Evolutionary conservation across 1,140 invertebrate genomes (phyloP), one percentile per base, ranked within the genome.

Genomic region (Bombus affinis): DNA sequence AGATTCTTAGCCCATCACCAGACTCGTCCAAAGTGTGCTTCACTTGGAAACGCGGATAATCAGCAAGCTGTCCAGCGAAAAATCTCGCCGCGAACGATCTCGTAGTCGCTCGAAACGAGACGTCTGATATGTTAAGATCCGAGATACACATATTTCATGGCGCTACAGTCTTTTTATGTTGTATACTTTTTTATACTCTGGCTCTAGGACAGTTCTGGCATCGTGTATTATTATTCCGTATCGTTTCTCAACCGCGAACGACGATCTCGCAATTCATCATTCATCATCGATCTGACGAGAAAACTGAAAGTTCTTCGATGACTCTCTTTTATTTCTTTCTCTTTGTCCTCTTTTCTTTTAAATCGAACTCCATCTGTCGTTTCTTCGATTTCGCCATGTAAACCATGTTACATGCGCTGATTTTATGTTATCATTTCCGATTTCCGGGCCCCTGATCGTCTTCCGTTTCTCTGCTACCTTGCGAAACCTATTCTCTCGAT

Each of bases 341-440:
- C 6, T 37, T 47, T 57, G 59, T 70, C 28, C 15, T 35, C 75
- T 28, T n/a, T 22, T 25, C 18, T n/a, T 37, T 79, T 71, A 35
- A 71, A 65, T 39, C 59, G 57, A 87, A 82, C 44, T 76, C 44
- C 12, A 8, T 18, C 25, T n/a, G 35, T 66, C 22, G 35, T 74
- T 32, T 79, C 25, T 25, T 32, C 35, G 18, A 18, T 39, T 18
- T 78, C 75, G 59, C 59, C 59, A n/a, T 32, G n/a, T 66, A 59
- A 65, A 32, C 32, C 25, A 25, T 39, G 35, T 76, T n/a, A 32
- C 74, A 65, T 59, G 53, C 18, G 68, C 37, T 0, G n/a, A 70
- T 68, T 86, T 62, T 86, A 89, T 32, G 84, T 66, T 73, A 88
- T 92, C 92, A 94, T 94, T 94, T 94, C 93, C 93, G 91, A 92